Evolutionary conservation across 2,113 vertebrate species (phyloP), one percentile per base, ranked within the genome.

Genomic region (Salvelinus fontinalis): DNA sequence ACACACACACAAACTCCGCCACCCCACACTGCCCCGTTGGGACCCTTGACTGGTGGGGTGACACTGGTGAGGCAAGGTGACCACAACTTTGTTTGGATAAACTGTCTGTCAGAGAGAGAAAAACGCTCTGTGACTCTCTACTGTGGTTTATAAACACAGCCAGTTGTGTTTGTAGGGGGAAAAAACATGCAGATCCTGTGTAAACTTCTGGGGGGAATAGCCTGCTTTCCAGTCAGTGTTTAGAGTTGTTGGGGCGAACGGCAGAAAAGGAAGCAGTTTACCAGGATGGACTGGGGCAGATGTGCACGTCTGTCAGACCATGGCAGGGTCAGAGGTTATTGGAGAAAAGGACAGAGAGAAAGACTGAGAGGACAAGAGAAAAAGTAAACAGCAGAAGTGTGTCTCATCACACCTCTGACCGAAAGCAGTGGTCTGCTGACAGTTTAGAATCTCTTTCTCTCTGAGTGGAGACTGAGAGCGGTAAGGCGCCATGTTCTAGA

Each of bases 151-250:
- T 84, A 84, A 90, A 91, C 86, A 89, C 84, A 71, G 74, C 75
- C 84, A 80, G 77, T 85, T 76, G 70, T 83, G 80, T 86, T 87
- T 76, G 86, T 39, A 39, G 59, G 78, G 26, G 77, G 60, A 57
- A 39, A 85, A 88, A 91, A 86, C 80, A 85, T 88, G 88, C 12
- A 3, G 66, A 76, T 90, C 79, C 85, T 76, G 85, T 76, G 85
- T 90, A 91, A 91, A 89, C 75, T 75, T 14, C 1, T 62, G 22
- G 34, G 9, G 22, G 49, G 67, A 78, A 89, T 83, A 62, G 14
- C 49, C 74, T 83, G 65, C 65, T 84, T 85, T 86, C 84, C 80
- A 70, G 39, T 44, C 39, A 44, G 2, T 71, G 65, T 87, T 84
- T 84, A 73, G 76, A 79, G 76, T 67, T 9, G 71, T 75, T 76